Evolutionary conservation across 2,797 vertebrate species (phyloP).

Genomic region (Anableps anableps): DNA sequence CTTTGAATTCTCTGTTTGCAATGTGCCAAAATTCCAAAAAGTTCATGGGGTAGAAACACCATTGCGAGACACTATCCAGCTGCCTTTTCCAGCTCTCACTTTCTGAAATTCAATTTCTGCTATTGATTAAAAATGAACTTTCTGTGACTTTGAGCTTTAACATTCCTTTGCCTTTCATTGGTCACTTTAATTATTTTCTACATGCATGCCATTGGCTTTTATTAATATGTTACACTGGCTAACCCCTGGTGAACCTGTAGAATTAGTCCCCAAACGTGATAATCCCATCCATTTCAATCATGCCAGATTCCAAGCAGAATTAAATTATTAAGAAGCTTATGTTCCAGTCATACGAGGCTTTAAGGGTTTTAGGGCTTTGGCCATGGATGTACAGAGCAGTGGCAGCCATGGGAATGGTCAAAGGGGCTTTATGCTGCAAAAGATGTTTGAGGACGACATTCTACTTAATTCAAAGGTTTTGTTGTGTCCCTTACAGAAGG

Average conservation of each 20-base stretch:
- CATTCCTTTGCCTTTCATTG: background rate
- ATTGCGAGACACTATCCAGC: background rate
- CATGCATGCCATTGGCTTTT: slow-evolving; percentile 37
- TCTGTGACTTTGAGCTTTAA: background rate
- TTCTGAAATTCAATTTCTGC: background rate
- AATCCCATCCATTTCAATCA: slow-evolving; percentile 75
- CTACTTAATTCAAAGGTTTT: slow-evolving; percentile 4
- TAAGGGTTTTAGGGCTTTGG: slow-evolving; percentile 72
- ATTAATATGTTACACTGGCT: slow-evolving; percentile 48
- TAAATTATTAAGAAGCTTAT: slow-evolving; percentile 86
- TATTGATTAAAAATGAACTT: background rate
- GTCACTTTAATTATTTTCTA: slow-evolving; percentile 48
- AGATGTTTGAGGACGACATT: slow-evolving; percentile 10
- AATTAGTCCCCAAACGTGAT: slow-evolving; percentile 68
- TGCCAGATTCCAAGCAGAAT: slow-evolving; percentile 86
- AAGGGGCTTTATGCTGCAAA: background rate
- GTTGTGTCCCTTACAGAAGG: background rate
- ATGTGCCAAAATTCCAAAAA: background rate
- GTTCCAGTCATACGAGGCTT: slow-evolving; percentile 73
- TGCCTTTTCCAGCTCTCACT: background rate
- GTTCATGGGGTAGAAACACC: background rate
- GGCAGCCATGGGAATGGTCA: slow-evolving; percentile 64
- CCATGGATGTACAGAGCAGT: slow-evolving; percentile 38
- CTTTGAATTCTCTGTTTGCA: too few species aligned
- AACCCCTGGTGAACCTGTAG: slow-evolving; percentile 60